Evolutionary conservation across 2,888 invertebrate genomes (phyloP).

Genomic region (Fragum whitleyi): DNA sequence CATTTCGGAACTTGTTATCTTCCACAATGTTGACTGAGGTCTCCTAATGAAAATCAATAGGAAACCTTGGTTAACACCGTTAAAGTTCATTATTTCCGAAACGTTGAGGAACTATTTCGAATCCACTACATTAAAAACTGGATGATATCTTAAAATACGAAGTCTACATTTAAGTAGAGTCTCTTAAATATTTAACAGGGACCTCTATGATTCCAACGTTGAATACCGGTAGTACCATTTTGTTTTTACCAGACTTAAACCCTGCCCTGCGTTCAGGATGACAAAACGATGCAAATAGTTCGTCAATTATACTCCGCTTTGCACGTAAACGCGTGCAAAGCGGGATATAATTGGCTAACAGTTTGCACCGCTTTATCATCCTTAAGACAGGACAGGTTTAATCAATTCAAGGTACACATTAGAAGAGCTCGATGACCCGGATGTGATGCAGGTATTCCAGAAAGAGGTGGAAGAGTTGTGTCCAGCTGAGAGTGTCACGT

Average conservation of each 20-base stretch:
- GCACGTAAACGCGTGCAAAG: too few species aligned
- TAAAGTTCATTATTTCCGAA: not conserved
- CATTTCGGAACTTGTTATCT: too few species aligned
- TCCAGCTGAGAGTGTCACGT: not conserved
- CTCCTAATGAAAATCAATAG: too few species aligned
- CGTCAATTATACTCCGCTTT: too few species aligned
- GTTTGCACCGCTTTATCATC: too few species aligned
- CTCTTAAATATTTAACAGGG: too few species aligned
- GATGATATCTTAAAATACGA: too few species aligned
- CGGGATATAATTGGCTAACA: too few species aligned
- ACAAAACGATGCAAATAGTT: too few species aligned
- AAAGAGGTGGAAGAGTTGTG: not conserved
- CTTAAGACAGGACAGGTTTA: not conserved
- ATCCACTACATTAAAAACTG: not conserved
- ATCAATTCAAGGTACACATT: not conserved
- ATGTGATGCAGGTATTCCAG: not conserved
- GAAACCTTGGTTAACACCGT: too few species aligned
- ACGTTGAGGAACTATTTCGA: not conserved
- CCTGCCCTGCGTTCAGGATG: not conserved
- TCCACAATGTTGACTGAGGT: too few species aligned
- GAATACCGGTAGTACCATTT: not conserved
- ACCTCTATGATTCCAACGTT: not conserved
- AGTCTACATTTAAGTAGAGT: too few species aligned
- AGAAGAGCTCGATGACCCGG: not conserved
- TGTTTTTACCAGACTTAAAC: not conserved